Evolutionary conservation across 2,888 invertebrate genomes (phyloP), one percentile per base, ranked within the genome.

Genomic region (Philonicus albiceps): DNA sequence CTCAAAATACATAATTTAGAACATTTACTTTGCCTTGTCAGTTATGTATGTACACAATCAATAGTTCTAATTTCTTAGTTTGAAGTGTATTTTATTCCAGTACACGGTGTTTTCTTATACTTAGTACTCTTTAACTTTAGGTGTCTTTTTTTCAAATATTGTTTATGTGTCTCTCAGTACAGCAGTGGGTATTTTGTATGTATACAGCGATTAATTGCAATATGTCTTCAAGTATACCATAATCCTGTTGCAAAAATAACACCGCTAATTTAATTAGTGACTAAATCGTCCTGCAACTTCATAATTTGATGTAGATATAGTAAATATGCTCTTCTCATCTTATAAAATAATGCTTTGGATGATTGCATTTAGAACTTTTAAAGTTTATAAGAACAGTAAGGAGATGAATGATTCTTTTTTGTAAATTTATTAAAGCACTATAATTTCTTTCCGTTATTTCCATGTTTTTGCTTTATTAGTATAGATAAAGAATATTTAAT

Each of bases 341-440:
- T 85, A 49, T 85, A 85, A 85, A 74, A 85, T 85, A 85, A 85
- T 74, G 30, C 74, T 27, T 85, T 22, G 40, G 74, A 74, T 74
- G 75, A 85, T 85, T 85, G 75, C 74, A 75, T 49, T 74, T 85
- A 74, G 53, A 85, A 75, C 53, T 85, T 85, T 74, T 19, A 74
- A 53, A 85, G 75, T 85, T 85, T 31, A 34, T 75, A 75, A 85
- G 75, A 85, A 74, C 49, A 43, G 75, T 85, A 49, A 72, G 49
- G 64, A 40, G 53, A 74, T 85, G 64, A 83, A 72, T 40, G 55
- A 31, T 84, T 84, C 31, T 72, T 55, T 53, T 85, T 85, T 85
- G 85, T 85, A 85, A 74, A 75, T 85, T 49, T 85, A 64, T 83
- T 83, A 83, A 83, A 83, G 83, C 83, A 83, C 83, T 83, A 83